Conservation (phyloP, 2,113 vertebrate species). For the Plecturocebus donacophilus region DNA sequence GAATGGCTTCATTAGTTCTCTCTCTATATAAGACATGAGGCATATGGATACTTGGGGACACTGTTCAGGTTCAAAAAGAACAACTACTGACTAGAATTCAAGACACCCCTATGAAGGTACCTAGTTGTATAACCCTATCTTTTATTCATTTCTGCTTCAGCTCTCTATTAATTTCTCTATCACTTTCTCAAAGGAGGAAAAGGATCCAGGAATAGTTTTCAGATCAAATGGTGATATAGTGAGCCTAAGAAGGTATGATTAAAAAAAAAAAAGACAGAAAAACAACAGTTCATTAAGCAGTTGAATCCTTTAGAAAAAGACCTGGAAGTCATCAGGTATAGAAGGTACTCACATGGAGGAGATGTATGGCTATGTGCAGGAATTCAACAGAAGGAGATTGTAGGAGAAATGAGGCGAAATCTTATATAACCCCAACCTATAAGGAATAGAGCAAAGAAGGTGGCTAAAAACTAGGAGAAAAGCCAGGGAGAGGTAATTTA, state of each 20-base stretch:
- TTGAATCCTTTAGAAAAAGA: background rate
- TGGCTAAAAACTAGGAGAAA: background rate
- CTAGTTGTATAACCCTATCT: background rate
- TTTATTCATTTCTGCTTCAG: too few species aligned
- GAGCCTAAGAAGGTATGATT: background rate
- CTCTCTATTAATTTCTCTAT: background rate
- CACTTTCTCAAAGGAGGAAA: background rate
- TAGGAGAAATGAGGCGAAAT: background rate
- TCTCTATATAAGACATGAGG: background rate
- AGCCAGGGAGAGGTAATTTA: background rate
- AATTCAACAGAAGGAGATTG: background rate
- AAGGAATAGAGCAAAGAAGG: background rate
- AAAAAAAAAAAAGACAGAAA: background rate
- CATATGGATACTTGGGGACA: background rate
- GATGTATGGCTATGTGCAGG: background rate
- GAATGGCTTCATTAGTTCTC: background rate
- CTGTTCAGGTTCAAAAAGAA: background rate
- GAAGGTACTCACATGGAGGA: background rate
- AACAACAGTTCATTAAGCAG: background rate
- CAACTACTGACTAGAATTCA: background rate
- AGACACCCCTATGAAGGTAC: background rate
- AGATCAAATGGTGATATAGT: background rate
- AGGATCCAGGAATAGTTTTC: background rate
- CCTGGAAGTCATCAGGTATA: background rate
- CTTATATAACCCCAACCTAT: background rate